A percentile compares a stretch with the other conserved stretches of the same genome.
These are phyloP conservation scores for Thymelicus sylvestris DNA, from an alignment of 2,888 invertebrate species.

Conservation along the genomic window DNA sequence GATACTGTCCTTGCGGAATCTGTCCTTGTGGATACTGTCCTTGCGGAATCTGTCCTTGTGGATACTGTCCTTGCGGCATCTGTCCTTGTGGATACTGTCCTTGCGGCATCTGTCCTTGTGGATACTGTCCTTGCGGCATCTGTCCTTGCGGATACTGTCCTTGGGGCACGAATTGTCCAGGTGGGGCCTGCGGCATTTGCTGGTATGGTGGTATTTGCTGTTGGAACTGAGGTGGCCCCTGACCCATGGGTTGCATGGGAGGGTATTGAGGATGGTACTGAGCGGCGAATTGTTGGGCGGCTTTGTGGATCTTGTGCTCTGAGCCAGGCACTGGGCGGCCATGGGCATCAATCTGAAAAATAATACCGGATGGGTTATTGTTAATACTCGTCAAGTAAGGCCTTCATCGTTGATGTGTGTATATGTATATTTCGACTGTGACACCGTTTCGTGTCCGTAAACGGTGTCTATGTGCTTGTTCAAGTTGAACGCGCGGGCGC, in stretches of 20 bases:
- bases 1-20: conserved; percentile 25
- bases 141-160: conserved; percentile 50
- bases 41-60: conserved; percentile 43
- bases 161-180: conserved; percentile 40
- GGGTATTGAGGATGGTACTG: conserved; percentile 49
- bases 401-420: no score
- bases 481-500: no score
- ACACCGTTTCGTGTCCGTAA: no score
- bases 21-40: conserved; percentile 32
- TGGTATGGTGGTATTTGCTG: conserved; percentile 47
- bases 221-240: conserved; percentile 46
- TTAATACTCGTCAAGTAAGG: no score
- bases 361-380: background rate
- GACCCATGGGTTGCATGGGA: conserved; percentile 7
- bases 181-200: conserved; percentile 35
- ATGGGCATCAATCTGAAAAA: conserved; percentile 68
- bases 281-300: conserved; percentile 59
- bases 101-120: conserved; percentile 46
- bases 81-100: conserved; percentile 42
- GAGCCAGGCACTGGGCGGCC: conserved; percentile 73
- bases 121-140: conserved; percentile 42
- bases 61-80: conserved; percentile 45
- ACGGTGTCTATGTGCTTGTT: no score
- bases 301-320: conserved; percentile 71
- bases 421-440: no score